phyloP scores from a whole-genome alignment of 2,113 vertebrate species.

The Otocyon megalotis region DNA sequence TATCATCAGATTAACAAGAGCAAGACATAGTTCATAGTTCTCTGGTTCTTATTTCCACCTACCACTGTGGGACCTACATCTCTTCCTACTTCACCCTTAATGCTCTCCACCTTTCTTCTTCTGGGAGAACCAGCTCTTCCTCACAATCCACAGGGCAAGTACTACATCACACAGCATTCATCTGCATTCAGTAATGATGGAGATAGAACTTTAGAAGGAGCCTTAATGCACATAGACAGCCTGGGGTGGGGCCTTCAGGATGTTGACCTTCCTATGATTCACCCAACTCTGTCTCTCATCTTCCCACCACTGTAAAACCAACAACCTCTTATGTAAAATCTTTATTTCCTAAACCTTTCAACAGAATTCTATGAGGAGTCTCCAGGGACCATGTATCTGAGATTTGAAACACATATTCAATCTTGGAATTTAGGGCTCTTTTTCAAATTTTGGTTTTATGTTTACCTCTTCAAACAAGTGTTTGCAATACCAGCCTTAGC shows the following conservation, averaged over 20 bases:
- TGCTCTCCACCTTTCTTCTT: not conserved
- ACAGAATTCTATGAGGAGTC: not conserved
- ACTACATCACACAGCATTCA: rapidly evolving
- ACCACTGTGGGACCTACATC: not conserved
- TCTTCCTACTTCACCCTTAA: not conserved
- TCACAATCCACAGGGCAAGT: not conserved
- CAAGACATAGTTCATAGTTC: not conserved
- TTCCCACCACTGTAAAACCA: not conserved
- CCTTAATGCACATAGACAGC: not conserved
- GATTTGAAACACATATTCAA: not conserved
- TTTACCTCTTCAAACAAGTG: conserved; percentile 23
- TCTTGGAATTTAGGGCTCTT: not conserved
- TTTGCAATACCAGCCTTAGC: not conserved
- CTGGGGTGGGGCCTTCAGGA: not conserved
- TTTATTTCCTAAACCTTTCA: not conserved
- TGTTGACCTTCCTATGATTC: not conserved
- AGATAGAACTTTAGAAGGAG: rapidly evolving
- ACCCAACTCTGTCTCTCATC: not conserved
- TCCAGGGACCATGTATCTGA: not conserved
- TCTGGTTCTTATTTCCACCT: not conserved
- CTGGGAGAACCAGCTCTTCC: not conserved
- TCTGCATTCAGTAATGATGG: not conserved
- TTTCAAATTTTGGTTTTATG: conserved; percentile 24
- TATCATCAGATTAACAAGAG: not conserved
- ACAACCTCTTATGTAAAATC: not conserved